Evolutionary conservation across 2,797 vertebrate genomes (phyloP).

Genomic region (Mormyrus proboscirostris): DNA sequence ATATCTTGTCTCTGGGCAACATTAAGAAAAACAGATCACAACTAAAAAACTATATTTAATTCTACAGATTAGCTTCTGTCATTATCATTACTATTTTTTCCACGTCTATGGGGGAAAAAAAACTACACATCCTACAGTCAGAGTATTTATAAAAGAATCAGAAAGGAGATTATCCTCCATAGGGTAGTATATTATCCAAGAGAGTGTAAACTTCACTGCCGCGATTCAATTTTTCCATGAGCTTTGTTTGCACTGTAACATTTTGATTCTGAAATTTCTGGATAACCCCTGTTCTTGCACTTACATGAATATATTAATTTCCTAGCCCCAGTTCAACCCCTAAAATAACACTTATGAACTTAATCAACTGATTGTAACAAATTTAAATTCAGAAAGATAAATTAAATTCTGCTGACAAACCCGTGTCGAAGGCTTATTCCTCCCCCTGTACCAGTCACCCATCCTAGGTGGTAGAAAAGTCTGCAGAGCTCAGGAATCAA

Average conservation of each 20-base stretch:
- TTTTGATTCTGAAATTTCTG: not conserved
- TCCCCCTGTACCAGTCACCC: slow-evolving; percentile 93
- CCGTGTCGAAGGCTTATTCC: slow-evolving; percentile 85
- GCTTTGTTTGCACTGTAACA: not conserved
- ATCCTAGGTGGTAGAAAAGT: slow-evolving; percentile 90
- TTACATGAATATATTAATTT: not conserved
- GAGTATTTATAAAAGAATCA: not conserved
- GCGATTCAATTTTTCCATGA: not conserved
- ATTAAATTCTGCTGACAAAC: slow-evolving; percentile 51
- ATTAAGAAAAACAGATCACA: not conserved
- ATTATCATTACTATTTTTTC: not conserved
- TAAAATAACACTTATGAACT: not conserved
- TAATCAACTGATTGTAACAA: not conserved
- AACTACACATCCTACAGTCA: not conserved
- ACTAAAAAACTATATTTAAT: not conserved
- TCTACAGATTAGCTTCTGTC: not conserved
- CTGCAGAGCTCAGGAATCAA: slow-evolving; percentile 88
- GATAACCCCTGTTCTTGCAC: not conserved
- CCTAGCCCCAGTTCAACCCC: not conserved
- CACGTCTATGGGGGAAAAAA: not conserved
- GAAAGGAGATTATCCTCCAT: not conserved
- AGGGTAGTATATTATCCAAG: not conserved
- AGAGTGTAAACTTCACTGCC: not conserved
- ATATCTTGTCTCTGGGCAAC: slow-evolving; percentile 75
- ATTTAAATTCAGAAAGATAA: not conserved